Base-by-base conservation (phyloP, 1,140 invertebrate genomes). In the Euura saliciscinereae region DNA sequence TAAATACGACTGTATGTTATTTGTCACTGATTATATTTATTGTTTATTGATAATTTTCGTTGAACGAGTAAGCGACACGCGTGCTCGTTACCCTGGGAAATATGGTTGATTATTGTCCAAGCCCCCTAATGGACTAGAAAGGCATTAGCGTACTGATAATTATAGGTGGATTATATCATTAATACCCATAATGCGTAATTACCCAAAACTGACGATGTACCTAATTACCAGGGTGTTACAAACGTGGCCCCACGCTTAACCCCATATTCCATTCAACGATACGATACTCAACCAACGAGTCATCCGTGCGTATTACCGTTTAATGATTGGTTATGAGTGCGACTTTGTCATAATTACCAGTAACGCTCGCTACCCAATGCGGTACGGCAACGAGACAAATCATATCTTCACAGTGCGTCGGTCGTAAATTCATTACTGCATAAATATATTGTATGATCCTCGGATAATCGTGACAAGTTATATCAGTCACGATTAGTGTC, bases 181-280 rank as follows among this genome's bases (percentile, higher is more conserved):
- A 42, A 67, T 67, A 67, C 66, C 66, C 13, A 67, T 67, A 67
- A 67, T 44, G 66, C 66, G 3, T 4, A 67, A 11, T 67, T 67
- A 67, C 66, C 66, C 28, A 10, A 28, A 28, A 67, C 8, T 44
- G 66, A 67, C 66, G 66, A 67, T 67, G 42, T 67, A 67, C 43
- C 4, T 44, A 67, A 67, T 11, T 8, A 67, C 28, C 42, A 67
- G 11, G 28, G 10, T 43, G 66, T 7, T 67, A 44, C 66, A 44
- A 44, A 42, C 66, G 10, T 67, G 10, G 42, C 42, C 28, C 66
- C 8, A 44, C 66, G 66, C 43, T 67, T 10, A 44, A 28, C 66
- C 43, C 4, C 66, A 7, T 13, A 11, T 10, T 67, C 28, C 51
- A 59, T n/a, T 11, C 51, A 6, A 59, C 51, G 51, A 59, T 59